Evolutionary conservation across 1,140 invertebrate genomes (phyloP), one percentile per base, ranked within the genome.

Genomic region (Dinoponera quadriceps): DNA sequence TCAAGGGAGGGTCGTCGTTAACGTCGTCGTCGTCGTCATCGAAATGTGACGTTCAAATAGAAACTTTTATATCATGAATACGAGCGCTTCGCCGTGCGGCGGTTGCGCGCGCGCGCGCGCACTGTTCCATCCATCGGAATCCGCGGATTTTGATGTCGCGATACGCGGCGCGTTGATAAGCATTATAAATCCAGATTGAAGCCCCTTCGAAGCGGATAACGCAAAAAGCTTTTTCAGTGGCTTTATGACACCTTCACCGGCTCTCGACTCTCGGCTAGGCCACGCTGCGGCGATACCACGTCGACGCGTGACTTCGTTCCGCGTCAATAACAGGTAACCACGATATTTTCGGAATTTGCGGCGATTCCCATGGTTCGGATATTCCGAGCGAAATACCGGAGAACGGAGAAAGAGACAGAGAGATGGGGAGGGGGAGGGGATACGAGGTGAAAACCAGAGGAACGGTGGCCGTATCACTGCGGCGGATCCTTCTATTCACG

Each of bases 301-400:
- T 11, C 16, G 33, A 29, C 38, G 33, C 16, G 14, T 59, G 75
- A 69, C 54, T 71, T 71, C 22, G 75, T 71, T 57, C 18, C 66
- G 38, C 63, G 51, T 80, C 65, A 80, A 71, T 69, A 80, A 80
- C 38, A 22, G 25, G 14, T 69, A 59, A 71, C 54, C 25, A 33
- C 57, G 33, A 44, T 80, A 80, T 71, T 80, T 69, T 69, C 33
- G 51, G 54, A 55, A 80, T 80, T 78, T 55, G 18, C 22, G 20
- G 49, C 14, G 27, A 78, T 78, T 69, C 69, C 33, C 65, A 48
- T 27, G 25, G 33, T 48, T 11, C 44, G 63, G 16, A 69, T 57
- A 59, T 80, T 29, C 57, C 48, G 74, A n/a, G 29, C n/a, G 49
- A 2, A 48, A 18, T 22, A 22, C 33, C 3, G n/a, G n/a, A n/a